Evolutionary conservation across 2,113 vertebrate genomes (phyloP).

Genomic region (rabbit (Oryctolagus cuniculus)): mOryCun1.1 NC_091440.1:40090501-40091000

Average conservation of each 20-base stretch:
- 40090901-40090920: not conserved
- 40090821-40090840: not conserved
- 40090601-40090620: not conserved
- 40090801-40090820: not conserved
- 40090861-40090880: not conserved
- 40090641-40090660: not conserved
- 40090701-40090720: not conserved
- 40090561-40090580: not conserved
- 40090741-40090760: not conserved
- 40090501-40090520: not conserved
- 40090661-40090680: not conserved
- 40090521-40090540: not conserved
- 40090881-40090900: not conserved
- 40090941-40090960: not conserved
- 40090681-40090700: not conserved
- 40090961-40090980: not conserved
- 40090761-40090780: not conserved
- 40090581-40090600: fast-evolving
- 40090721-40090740: not conserved
- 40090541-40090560: not conserved
- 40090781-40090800: not conserved
- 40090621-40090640: not conserved
- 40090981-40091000: not conserved
- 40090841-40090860: not conserved
- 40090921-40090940: not conserved